Base-by-base conservation (phyloP, 2,888 invertebrate genomes). In the Tuta absoluta region DNA sequence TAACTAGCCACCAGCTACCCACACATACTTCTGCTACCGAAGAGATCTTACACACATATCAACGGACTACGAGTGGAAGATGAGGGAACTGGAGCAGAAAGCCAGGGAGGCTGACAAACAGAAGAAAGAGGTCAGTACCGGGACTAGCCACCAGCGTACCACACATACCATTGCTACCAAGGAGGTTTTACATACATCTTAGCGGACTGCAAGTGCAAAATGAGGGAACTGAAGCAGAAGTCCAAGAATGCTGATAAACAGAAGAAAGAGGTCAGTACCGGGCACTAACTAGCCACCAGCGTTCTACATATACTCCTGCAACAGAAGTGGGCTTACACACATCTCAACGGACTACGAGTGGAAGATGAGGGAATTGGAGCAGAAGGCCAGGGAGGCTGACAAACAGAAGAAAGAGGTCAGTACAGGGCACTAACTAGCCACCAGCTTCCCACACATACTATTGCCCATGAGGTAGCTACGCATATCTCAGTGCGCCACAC, bases 21-120 rank as follows among this genome's bases (percentile, higher is more conserved):
- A 17, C 8, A 14, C 12, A n/a, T 2, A 5, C n/a, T 10, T n/a
- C n/a, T n/a, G n/a, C n/a, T n/a, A n/a, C n/a, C n/a, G n/a, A n/a
- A n/a, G n/a, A n/a, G n/a, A n/a, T n/a, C n/a, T n/a, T n/a, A n/a
- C n/a, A n/a, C n/a, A n/a, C n/a, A n/a, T n/a, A n/a, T n/a, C n/a
- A n/a, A 94, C 94, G 3, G 96, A 96, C 87, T 96, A 96, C 85
- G 96, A 96, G 88, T 96, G 96, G 96, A 96, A 96, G 87, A 90
- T 96, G 80, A 83, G 96, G 48, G 95, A n/a, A n/a, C 93, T 96
- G 73, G 95, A 96, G 86, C 94, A 94, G 72, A 88, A 92, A 10
- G 95, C 95, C 65, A 93, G 96, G 71, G 95, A 95, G 37, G 93
- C 93, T 59, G 94, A 94, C 71, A 92, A 87, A 70, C 89, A 87